Base-by-base conservation (phyloP, 2,797 vertebrate species). In the Parotocinclus haroldoi region DNA sequence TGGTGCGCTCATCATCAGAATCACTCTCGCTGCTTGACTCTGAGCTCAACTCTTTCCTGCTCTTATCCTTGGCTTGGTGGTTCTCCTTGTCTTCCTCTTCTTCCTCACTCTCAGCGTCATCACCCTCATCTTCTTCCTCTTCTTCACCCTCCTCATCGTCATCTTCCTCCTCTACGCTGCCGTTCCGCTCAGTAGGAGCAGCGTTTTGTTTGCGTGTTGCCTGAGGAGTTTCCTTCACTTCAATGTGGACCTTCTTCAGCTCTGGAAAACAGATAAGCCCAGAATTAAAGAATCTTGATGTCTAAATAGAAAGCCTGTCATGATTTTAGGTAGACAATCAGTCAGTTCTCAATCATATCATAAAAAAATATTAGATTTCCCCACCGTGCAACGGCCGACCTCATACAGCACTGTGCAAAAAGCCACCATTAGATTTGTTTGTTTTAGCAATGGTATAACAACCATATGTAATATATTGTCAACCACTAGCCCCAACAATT, bases 161-260 rank as follows among this genome's bases (percentile, higher is more conserved):
- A 0, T 98, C 94, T 0, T 93, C 92, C 0, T 95, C 93, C 0
- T 89, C 89, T 1, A 89, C 85, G 0, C 82, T 86, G 40, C 65
- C 84, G 0, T 81, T 73, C 14, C 75, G 68, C 19, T 72, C 73
- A 11, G 61, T 71, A 1, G 69, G 62, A 18, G 60, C 53, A 7
- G 72, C 7, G 4, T 72, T 27, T 27, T 27, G 37, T 61, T 80
- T 38, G 62, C 83, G 92, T 14, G 68, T 37, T 1, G 79, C 56
- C 9, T 58, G 72, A 0, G 42, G 0, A 0, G 64, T 85, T 71
- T 95, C 94, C 81, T 98, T 95, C 63, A 97, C 94, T 87, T 96
- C 94, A 63, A 98, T 97, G 82, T 95, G 96, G 58, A 96, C 87
- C 38, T 92, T 95, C 73, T 95, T 96, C 79, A 91, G 76, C 78